These are phyloP conservation scores for Hydrolagus colliei DNA, from an alignment of 2,797 vertebrate genomes.

Conservation along the genomic window DNA sequence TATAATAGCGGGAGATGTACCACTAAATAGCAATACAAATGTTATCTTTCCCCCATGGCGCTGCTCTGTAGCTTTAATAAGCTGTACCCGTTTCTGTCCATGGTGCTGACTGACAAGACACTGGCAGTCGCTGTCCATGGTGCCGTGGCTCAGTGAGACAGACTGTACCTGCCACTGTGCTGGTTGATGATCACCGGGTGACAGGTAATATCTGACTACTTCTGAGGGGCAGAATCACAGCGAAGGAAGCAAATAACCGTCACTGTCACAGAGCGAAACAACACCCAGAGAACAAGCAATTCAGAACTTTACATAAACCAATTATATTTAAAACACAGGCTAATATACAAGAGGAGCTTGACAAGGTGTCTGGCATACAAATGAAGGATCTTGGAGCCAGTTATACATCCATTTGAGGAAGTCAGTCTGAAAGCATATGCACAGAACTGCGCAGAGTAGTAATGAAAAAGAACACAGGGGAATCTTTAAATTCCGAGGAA, in stretches of 20 bases:
- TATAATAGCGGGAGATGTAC: constrained; percentile 32
- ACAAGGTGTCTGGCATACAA: constrained; percentile 34
- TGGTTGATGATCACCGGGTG: constrained; percentile 52
- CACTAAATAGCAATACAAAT: background rate
- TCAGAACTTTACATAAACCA: constrained; percentile 47
- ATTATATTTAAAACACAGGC: constrained; percentile 32
- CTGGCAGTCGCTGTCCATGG: constrained; percentile 55
- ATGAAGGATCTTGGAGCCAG: constrained; percentile 34
- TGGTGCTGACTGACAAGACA: constrained; percentile 54
- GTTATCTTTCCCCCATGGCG: background rate
- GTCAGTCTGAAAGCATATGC: constrained; percentile 43
- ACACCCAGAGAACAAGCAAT: constrained; percentile 48
- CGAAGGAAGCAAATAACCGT: constrained; percentile 59
- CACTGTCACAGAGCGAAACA: constrained; percentile 51
- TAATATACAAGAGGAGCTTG: constrained; percentile 29
- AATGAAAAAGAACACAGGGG: constrained; percentile 50
- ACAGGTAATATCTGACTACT: constrained; percentile 56
- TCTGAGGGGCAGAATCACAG: constrained; percentile 59
- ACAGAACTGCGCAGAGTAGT: constrained; percentile 53
- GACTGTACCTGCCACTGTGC: constrained; percentile 55
- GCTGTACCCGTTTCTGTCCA: constrained; percentile 46
- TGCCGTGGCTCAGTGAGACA: constrained; percentile 59
- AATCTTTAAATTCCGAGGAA: constrained; percentile 44
- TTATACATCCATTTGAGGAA: constrained; percentile 43
- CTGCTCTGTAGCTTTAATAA: constrained; percentile 44